Evolutionary conservation across 2,888 invertebrate species (phyloP).

Genomic region (Ditylenchus weischeri): DNA sequence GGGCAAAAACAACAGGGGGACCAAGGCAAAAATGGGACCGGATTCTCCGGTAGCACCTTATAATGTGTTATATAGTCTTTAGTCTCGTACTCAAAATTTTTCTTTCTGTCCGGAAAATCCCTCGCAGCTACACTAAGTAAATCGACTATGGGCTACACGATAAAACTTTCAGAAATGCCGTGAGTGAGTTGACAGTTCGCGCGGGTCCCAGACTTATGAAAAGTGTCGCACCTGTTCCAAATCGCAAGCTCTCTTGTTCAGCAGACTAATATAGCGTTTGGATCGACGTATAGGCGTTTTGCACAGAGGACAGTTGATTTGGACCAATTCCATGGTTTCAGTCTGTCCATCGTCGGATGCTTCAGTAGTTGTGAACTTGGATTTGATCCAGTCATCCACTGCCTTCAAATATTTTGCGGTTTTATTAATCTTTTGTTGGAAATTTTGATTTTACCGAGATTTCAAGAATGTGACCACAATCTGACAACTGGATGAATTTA

Average conservation of each 20-base stretch:
- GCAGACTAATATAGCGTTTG: slow-evolving; percentile 65
- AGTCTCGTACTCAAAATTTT: too few species aligned
- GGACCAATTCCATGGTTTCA: slow-evolving; percentile 17
- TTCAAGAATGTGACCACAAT: slow-evolving; percentile 36
- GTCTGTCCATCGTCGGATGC: not conserved
- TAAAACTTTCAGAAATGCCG: too few species aligned
- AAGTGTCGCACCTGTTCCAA: slow-evolving; percentile 54
- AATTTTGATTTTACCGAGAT: slow-evolving; percentile 17
- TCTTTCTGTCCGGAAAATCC: too few species aligned
- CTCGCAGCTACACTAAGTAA: too few species aligned
- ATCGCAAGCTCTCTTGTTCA: slow-evolving; percentile 61
- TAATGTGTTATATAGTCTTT: too few species aligned
- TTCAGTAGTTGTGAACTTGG: slow-evolving; percentile 14
- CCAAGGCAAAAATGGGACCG: too few species aligned
- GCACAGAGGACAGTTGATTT: slow-evolving; percentile 60
- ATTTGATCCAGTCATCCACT: slow-evolving; percentile 12
- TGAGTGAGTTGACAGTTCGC: too few species aligned
- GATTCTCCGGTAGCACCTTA: too few species aligned
- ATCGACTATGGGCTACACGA: too few species aligned
- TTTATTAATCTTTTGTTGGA: not conserved
- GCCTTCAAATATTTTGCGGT: not conserved
- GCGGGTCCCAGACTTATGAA: too few species aligned
- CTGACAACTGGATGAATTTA: slow-evolving; percentile 34
- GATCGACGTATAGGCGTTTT: slow-evolving; percentile 66
- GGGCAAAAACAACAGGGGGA: too few species aligned